Evolutionary conservation across 2,888 invertebrate species (phyloP).

Genomic region (Tetheella fluctuosa): DNA sequence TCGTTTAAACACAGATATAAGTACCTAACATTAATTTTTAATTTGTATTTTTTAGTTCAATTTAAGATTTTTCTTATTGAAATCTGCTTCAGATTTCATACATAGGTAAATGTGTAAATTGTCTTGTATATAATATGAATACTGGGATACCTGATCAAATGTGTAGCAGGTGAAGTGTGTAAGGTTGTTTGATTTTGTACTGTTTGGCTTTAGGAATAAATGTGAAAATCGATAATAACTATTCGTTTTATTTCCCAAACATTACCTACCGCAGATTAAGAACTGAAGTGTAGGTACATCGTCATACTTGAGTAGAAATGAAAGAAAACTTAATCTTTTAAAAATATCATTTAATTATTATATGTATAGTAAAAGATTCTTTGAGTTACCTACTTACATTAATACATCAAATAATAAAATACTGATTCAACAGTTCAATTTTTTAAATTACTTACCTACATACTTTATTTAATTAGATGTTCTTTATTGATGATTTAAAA

Average conservation of each 20-base stretch:
- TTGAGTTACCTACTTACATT: not conserved
- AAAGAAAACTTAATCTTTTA: not conserved
- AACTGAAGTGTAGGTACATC: no score
- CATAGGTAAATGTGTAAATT: slow-evolving; percentile 23
- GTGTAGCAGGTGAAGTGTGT: slow-evolving; percentile 24
- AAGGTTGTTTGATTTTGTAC: slow-evolving; percentile 42
- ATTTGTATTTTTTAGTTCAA: not conserved
- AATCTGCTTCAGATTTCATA: slow-evolving; percentile 20
- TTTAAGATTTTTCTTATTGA: slow-evolving; percentile 2
- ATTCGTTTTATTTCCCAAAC: slow-evolving; percentile 25
- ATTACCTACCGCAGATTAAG: no score
- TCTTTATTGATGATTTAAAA: slow-evolving; percentile 20
- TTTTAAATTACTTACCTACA: slow-evolving; percentile 4
- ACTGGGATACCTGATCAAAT: slow-evolving; percentile 2
- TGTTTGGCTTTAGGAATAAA: slow-evolving; percentile 40
- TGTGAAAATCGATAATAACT: slow-evolving; percentile 24
- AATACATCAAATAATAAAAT: slow-evolving; percentile 22
- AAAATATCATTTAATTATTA: not conserved
- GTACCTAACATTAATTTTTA: not conserved
- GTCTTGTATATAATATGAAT: slow-evolving; percentile 24
- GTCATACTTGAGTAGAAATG: not conserved
- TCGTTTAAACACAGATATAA: no score
- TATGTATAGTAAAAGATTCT: not conserved
- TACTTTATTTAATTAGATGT: slow-evolving; percentile 12
- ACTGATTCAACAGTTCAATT: slow-evolving; percentile 29